Percentiles rank a stretch among this genome's conserved stretches.
These are phyloP conservation scores for Oscheius myriophilus DNA, from an alignment of 2,888 invertebrate species.

Conservation along the genomic window DNA sequence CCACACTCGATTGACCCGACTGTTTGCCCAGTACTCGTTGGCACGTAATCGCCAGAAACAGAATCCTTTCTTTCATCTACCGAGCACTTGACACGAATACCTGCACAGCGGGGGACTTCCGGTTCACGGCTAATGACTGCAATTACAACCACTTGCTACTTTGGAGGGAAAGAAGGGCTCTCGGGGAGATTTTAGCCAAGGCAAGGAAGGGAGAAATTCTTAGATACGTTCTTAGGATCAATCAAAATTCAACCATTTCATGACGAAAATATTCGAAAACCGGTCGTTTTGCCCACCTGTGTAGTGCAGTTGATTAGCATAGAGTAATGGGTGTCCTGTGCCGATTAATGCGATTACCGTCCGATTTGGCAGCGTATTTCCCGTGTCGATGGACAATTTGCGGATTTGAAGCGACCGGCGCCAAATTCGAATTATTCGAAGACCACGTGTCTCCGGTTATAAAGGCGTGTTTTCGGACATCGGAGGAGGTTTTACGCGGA, in stretches of 20 bases:
- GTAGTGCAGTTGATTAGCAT: too few species aligned
- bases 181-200: too few species aligned
- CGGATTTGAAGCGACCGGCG: constrained; percentile 19
- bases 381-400: constrained; percentile 15
- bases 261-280: too few species aligned
- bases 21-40: too few species aligned
- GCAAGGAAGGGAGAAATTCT: too few species aligned
- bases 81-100: constrained; percentile 27
- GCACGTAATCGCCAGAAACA: too few species aligned
- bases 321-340: too few species aligned
- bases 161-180: background rate
- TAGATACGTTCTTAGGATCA: too few species aligned
- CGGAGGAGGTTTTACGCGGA: background rate
- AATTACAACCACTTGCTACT: constrained; percentile 3
- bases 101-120: constrained; percentile 25
- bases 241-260: too few species aligned
- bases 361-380: constrained; percentile 1
- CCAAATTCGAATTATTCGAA: constrained; percentile 10
- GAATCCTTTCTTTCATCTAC: constrained; percentile 12
- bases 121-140: constrained; percentile 12
- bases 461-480: constrained; percentile 1
- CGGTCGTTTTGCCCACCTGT: too few species aligned
- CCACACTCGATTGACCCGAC: too few species aligned
- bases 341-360: constrained; percentile 6
- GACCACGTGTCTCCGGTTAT: background rate